Base-by-base conservation (phyloP, 2,797 vertebrate genomes). In the Tarsius wallacei region DNA sequence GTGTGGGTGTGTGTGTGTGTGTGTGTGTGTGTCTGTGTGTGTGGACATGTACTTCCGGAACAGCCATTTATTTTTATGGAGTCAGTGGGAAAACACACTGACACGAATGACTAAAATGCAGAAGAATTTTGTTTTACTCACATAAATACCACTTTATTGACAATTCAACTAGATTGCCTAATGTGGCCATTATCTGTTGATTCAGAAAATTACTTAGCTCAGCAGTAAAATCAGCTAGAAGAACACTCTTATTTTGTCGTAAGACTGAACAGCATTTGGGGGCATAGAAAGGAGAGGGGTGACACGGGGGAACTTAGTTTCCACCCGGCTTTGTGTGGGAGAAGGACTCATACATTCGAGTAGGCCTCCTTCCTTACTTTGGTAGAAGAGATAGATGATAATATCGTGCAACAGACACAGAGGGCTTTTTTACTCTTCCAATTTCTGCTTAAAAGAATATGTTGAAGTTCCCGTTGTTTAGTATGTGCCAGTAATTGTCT, bases 161-260 rank as follows among this genome's bases (percentile, higher is more conserved):
- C 63, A 94, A 82, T 90, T 47, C 49, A 93, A 91, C 73, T 59
- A 95, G 87, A 74, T 70, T 95, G 71, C 11, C 73, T 93, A 77
- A 87, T 77, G 33, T n/a, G 80, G 19, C 49, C 84, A 71, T 82
- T 94, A n/a, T 14, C 49, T 74, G 16, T 82, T 68, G 57, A 71
- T 64, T 92, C 71, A 84, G 73, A 97, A 94, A 94, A 68, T 90
- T 93, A 63, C 55, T 93, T 77, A 80, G 17, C 49, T 96, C 81
- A 93, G 68, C 64, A 80, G 7, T n/a, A 87, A 93, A 74, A 73
- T 53, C 87, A 78, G 15, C 57, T 33, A 13, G n/a, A 63, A 66
- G 61, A 93, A 86, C 63, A 89, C 63, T 63, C 16, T 1, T 5
- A 59, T 91, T 94, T 95, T 91, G 15, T 74, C 57, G 73, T 51